A percentile compares a stretch with the other conserved stretches of the same genome.
Evolutionary conservation across 2,113 vertebrate genomes (phyloP).

Genomic region (Prolemur simus): DNA sequence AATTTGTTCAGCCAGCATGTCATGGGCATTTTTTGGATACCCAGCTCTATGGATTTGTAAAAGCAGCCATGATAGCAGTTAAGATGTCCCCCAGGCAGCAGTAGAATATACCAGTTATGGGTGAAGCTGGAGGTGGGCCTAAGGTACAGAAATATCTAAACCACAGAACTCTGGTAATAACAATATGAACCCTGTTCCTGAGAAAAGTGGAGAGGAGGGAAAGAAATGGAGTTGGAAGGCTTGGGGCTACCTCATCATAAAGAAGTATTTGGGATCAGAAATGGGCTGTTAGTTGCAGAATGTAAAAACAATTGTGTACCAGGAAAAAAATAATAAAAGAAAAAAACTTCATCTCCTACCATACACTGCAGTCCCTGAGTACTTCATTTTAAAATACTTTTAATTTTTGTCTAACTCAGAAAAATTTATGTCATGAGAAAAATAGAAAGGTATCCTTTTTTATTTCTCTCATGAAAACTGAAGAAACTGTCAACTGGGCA

Average conservation of each 20-base stretch:
- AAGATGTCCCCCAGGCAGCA: neutral
- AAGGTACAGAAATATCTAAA: neutral
- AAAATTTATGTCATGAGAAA: neutral
- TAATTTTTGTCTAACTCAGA: neutral
- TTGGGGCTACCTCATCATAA: neutral
- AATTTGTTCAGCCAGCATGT: neutral
- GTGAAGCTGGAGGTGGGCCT: neutral
- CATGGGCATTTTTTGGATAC: neutral
- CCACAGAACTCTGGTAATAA: neutral
- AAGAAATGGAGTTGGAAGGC: neutral
- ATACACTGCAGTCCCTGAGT: neutral
- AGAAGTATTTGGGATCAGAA: neutral
- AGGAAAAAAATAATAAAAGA: slow-evolving; percentile 18
- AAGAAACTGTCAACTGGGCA: neutral
- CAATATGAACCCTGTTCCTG: neutral
- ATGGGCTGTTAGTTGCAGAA: neutral
- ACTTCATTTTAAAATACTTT: neutral
- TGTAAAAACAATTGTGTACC: neutral
- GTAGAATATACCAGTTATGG: neutral
- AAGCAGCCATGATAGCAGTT: neutral
- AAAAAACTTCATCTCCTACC: neutral
- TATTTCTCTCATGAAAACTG: neutral
- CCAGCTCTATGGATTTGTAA: neutral
- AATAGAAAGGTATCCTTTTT: neutral
- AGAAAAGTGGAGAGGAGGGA: neutral